Conservation (phyloP, 2,888 invertebrate species). For the Strigamia maritima region DNA sequence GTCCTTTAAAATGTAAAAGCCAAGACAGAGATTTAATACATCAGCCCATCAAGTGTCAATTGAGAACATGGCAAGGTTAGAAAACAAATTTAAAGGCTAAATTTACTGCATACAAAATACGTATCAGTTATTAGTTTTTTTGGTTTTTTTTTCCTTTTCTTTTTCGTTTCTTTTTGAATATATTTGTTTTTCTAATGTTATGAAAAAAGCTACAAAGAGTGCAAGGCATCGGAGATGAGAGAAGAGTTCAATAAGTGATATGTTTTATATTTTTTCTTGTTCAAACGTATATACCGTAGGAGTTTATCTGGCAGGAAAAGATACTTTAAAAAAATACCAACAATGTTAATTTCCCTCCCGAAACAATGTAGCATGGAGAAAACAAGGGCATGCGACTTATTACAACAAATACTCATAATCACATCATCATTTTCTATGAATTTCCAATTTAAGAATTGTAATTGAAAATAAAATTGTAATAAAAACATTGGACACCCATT, state of each 20-base stretch:
- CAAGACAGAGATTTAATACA: not conserved
- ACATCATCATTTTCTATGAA: too few species aligned
- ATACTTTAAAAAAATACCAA: not conserved
- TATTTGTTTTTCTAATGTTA: not conserved
- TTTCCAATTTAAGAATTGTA: too few species aligned
- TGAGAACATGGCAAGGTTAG: not conserved
- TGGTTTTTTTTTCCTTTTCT: not conserved
- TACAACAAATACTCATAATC: not conserved
- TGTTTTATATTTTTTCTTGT: conserved; percentile 13
- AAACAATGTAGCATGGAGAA: conserved; percentile 6
- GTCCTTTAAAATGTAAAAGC: not conserved
- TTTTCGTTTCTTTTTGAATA: not conserved
- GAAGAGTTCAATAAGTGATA: conserved; percentile 24
- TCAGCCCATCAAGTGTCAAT: not conserved
- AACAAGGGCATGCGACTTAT: not conserved
- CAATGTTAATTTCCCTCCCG: not conserved
- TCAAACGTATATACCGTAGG: not conserved
- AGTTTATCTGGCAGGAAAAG: conserved; percentile 22
- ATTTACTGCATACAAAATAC: conserved; percentile 26
- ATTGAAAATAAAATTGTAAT: not conserved
- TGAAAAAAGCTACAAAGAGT: conserved; percentile 30
- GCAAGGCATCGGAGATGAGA: conserved; percentile 33
- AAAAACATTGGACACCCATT: not conserved
- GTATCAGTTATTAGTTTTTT: conserved; percentile 7
- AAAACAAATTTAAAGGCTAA: not conserved